Conservation (phyloP, 2,797 vertebrate genomes). For the Dallia pectoralis region DNA sequence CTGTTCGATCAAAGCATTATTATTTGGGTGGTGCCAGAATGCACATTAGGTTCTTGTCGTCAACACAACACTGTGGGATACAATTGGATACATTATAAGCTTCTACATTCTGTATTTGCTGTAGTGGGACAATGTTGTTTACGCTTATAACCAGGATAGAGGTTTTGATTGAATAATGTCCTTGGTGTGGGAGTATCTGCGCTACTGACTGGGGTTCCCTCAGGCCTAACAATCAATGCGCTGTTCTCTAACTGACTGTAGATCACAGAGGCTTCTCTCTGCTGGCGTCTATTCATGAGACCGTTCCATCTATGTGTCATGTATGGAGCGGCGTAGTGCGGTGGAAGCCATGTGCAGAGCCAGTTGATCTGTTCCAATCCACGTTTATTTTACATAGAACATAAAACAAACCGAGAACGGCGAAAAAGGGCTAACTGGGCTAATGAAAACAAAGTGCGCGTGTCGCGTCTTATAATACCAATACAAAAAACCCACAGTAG, state of each 20-base stretch:
- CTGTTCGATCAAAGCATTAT: no score
- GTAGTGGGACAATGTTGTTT: background rate
- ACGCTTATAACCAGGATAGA: background rate
- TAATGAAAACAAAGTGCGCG: no score
- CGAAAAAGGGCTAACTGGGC: no score
- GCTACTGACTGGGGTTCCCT: constrained; percentile 8
- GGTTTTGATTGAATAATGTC: constrained; percentile 8
- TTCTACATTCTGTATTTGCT: background rate
- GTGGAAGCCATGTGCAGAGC: no score
- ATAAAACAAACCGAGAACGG: no score
- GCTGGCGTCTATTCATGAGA: constrained; percentile 44
- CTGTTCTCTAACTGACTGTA: constrained; percentile 31
- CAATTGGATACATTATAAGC: background rate
- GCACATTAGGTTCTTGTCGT: background rate
- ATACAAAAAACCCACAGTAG: no score
- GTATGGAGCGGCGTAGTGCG: no score
- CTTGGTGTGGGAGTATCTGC: constrained; percentile 7
- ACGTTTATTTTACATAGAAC: no score
- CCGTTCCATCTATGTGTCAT: constrained; percentile 19
- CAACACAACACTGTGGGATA: background rate
- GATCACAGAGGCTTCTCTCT: constrained; percentile 21
- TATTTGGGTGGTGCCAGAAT: background rate
- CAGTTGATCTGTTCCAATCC: no score
- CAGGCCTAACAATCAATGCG: constrained; percentile 29
- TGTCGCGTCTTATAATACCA: no score